Evolutionary conservation across 2,888 invertebrate genomes (phyloP).

Genomic region (Dicranocentrus wangi): DNA sequence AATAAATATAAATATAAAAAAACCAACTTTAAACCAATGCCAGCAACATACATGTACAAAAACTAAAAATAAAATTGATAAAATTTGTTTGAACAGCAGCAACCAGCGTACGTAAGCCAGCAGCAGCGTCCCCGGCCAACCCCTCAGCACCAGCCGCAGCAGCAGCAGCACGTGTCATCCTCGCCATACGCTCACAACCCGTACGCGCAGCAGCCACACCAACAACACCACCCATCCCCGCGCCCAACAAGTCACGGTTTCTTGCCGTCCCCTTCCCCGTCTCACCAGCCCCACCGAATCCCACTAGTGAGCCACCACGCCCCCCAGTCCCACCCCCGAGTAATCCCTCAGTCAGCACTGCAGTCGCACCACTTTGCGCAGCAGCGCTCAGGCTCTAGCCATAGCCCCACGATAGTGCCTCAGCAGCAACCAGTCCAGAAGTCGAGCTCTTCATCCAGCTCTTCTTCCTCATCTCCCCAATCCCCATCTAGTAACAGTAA

Average conservation of each 20-base stretch:
- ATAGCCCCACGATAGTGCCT: constrained; percentile 3
- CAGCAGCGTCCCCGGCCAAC: background rate
- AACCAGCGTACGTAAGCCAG: too few species aligned
- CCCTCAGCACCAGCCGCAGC: constrained; percentile 69
- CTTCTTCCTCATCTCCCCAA: background rate
- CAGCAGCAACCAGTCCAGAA: constrained; percentile 6
- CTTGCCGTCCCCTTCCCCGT: constrained; percentile 62
- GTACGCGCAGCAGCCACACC: constrained; percentile 18
- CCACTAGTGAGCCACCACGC: background rate
- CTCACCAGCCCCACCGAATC: background rate
- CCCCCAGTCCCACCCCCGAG: constrained; percentile 17
- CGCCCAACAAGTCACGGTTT: constrained; percentile 68
- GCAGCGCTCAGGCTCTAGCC: constrained; percentile 9
- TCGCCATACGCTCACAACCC: too few species aligned
- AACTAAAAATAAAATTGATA: too few species aligned
- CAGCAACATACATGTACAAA: too few species aligned
- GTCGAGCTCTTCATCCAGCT: background rate
- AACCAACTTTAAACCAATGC: too few species aligned
- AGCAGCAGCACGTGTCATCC: background rate
- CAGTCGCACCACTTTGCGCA: constrained; percentile 19
- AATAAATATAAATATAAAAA: too few species aligned
- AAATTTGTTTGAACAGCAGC: too few species aligned
- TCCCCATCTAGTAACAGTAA: background rate
- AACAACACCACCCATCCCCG: constrained; percentile 73
- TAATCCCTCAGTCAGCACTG: constrained; percentile 1